Evolutionary conservation across 1,140 invertebrate genomes (phyloP), one percentile per base, ranked within the genome.

Genomic region (Philotrypesis tridentata): DNA sequence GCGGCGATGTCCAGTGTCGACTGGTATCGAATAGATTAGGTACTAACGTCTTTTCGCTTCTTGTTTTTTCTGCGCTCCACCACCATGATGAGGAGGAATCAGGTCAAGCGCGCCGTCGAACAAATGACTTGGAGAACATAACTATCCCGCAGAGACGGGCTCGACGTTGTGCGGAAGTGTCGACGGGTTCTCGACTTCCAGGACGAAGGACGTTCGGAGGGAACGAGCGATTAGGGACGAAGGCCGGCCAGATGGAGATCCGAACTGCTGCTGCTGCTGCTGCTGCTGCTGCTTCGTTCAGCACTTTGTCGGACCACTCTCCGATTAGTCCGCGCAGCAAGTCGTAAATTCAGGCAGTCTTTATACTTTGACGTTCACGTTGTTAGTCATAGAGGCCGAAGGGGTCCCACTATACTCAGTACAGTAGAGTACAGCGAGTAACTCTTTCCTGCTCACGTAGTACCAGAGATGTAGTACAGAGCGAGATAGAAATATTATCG

Each of bases 51-150:
- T 93, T 95, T 95, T 82, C 95, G 94, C 86, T 95, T 96, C 90
- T 94, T 94, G 87, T 93, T 94, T 93, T 95, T 95, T 89, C 93
- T 94, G 89, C 95, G 95, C 86, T 96, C 95, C 91, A 95, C 95
- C 95, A 96, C 82, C 82, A 83, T 83, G 33, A 29, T 72, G 21
- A 63, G 1, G 17, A n/a, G 2, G 31, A 70, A 75, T 75, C 33
- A 75, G 43, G 65, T 81, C 65, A 75, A 21, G 33, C 48, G 25
- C 61, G 23, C 9, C n/a, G 40, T 40, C 27, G 33, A 48, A 43
- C 29, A 27, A 78, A 68, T 61, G 9, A 25, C 12, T 17, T 70
- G 29, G 67, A 27, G 61, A 37, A 25, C 77, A 71, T 79, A 79
- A 79, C 67, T 78, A n/a, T 61, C 23, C 1, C 9, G 33, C 12